Evolutionary conservation across 2,797 vertebrate genomes (phyloP).

Genomic region (Pseudotriccus pelzelni): DNA sequence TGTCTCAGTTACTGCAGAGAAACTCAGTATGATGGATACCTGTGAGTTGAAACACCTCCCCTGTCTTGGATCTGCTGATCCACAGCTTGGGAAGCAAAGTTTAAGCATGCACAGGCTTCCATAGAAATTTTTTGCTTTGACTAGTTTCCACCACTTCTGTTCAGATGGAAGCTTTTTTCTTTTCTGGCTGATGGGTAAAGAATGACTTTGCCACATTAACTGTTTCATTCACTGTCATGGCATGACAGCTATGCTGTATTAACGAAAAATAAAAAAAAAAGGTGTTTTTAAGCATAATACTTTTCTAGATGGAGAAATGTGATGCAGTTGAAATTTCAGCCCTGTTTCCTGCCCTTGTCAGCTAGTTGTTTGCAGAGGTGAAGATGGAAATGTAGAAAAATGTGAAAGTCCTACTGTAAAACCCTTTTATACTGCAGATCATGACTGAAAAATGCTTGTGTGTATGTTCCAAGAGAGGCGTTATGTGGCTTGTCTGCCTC

Average conservation of each 20-base stretch:
- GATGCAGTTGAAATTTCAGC: neutral
- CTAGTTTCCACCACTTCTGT: neutral
- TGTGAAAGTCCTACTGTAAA: neutral
- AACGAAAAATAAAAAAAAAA: neutral
- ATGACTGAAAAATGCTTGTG: neutral
- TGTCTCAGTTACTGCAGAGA: neutral
- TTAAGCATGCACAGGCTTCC: neutral
- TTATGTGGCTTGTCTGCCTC: neutral
- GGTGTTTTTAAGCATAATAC: neutral
- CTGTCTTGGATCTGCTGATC: neutral
- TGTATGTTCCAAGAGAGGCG: neutral
- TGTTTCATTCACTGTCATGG: neutral
- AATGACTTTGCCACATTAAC: conserved; percentile 4
- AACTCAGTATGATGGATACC: neutral
- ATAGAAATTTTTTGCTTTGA: neutral
- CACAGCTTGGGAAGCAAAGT: neutral
- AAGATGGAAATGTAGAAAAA: neutral
- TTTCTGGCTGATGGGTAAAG: neutral
- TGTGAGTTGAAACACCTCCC: neutral
- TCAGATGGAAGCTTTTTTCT: neutral
- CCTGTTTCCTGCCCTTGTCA: neutral
- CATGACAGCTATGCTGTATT: neutral
- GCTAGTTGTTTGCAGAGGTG: neutral
- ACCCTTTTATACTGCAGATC: neutral
- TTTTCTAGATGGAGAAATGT: neutral